A percentile compares a stretch with the other conserved stretches of the same genome.
These are phyloP conservation scores for Caenorhabditis doughertyi DNA, from an alignment of 2,888 invertebrate species.

Conservation along the genomic window DNA sequence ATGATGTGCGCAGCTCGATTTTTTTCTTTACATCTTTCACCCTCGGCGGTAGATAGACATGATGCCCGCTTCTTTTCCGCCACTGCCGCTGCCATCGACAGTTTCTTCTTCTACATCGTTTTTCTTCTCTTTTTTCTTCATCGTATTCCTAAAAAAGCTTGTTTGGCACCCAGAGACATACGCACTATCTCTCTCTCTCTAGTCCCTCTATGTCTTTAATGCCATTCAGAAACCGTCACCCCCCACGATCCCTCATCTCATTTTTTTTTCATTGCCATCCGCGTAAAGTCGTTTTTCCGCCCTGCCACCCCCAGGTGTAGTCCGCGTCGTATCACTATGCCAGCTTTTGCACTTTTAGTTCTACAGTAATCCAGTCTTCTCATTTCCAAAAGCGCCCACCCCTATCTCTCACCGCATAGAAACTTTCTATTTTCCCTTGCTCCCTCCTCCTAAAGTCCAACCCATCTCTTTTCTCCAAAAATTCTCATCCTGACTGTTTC, in stretches of 20 bases:
- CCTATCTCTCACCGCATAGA: slow-evolving; percentile 11
- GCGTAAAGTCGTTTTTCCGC: slow-evolving; percentile 63
- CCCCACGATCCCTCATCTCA: slow-evolving; percentile 47
- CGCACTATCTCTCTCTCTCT: slow-evolving; percentile 60
- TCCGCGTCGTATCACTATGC: slow-evolving; percentile 54
- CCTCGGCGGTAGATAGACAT: slow-evolving; percentile 57
- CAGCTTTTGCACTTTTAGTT: slow-evolving; percentile 56
- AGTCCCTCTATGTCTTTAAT: slow-evolving; percentile 54
- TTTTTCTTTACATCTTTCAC: slow-evolving; percentile 58
- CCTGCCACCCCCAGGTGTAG: slow-evolving; percentile 60
- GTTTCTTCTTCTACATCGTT: slow-evolving; percentile 60
- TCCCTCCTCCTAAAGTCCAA: slow-evolving; percentile 8
- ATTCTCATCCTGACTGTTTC: slow-evolving; percentile 31
- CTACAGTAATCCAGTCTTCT: slow-evolving; percentile 45
- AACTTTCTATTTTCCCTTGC: slow-evolving; percentile 13
- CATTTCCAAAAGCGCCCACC: slow-evolving; percentile 5
- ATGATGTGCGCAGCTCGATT: slow-evolving; percentile 62
- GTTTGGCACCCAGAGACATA: slow-evolving; percentile 56
- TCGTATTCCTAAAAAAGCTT: slow-evolving; percentile 66
- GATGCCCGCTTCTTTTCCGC: slow-evolving; percentile 57
- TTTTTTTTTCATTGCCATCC: slow-evolving; percentile 60
- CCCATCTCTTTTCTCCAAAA: background rate
- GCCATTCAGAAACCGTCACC: slow-evolving; percentile 64
- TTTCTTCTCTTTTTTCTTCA: slow-evolving; percentile 54
- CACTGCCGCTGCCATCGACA: slow-evolving; percentile 64